Percentiles rank a stretch among this genome's conserved stretches.
These are phyloP conservation scores for Oceanites oceanicus DNA, from an alignment of 2,113 vertebrate species.

Conservation along the genomic window DNA sequence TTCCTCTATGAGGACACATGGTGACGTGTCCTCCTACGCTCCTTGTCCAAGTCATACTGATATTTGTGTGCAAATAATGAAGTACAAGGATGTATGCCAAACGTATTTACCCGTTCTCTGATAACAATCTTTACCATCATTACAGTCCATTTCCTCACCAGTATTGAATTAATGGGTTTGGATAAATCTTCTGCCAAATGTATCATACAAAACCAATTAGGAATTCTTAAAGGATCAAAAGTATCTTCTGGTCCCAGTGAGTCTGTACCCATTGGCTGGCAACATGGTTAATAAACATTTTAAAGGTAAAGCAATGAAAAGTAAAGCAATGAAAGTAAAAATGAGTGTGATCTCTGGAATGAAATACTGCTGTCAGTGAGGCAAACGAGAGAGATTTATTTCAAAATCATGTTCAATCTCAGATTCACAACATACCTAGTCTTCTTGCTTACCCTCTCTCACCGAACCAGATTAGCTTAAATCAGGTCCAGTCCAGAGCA, in stretches of 20 bases:
- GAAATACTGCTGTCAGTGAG: neutral
- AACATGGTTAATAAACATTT: conserved; percentile 15
- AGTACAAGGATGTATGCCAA: conserved; percentile 57
- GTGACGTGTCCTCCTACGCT: neutral
- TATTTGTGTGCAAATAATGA: conserved; percentile 40
- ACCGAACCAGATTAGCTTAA: neutral
- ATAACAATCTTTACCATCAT: conserved; percentile 61
- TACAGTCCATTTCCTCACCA: conserved; percentile 67
- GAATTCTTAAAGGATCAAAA: conserved; percentile 60
- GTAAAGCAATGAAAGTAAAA: neutral
- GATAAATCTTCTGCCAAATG: conserved; percentile 67
- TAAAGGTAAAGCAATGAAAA: conserved; percentile 1
- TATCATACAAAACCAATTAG: conserved; percentile 63
- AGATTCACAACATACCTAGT: neutral
- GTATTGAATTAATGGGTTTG: conserved; percentile 65
- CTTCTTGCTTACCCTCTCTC: neutral
- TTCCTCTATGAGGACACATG: neutral
- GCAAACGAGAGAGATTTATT: neutral
- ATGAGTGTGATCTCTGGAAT: neutral
- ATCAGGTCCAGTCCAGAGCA: neutral
- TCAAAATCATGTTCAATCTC: neutral
- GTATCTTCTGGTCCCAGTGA: conserved; percentile 27
- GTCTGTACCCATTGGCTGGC: conserved; percentile 11
- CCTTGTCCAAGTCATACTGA: neutral
- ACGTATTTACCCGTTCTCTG: conserved; percentile 57